Evolutionary conservation across 2,797 vertebrate species (phyloP).

Genomic region (Rhabdophis nuchalis): DNA sequence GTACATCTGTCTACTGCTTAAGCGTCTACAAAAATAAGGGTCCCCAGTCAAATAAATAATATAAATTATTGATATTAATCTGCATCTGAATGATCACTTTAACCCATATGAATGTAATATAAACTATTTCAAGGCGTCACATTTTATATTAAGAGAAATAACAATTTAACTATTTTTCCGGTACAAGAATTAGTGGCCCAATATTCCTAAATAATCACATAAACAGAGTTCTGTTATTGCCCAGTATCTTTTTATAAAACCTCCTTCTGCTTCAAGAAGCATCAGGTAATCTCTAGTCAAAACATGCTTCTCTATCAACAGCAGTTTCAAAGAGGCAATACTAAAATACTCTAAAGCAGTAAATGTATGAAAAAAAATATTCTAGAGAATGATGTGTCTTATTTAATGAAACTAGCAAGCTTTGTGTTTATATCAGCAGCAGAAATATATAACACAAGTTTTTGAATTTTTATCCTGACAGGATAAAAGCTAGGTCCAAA

Average conservation of each 20-base stretch:
- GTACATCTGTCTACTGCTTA: neutral
- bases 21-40: neutral
- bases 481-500: neutral
- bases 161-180: neutral
- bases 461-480: conserved; percentile 27
- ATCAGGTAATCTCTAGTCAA: neutral
- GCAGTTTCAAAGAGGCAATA: neutral
- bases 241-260: neutral
- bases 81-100: conserved; percentile 1
- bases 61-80: neutral
- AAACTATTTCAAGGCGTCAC: neutral
- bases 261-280: neutral
- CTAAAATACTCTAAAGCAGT: neutral
- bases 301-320: neutral
- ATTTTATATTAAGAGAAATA: neutral
- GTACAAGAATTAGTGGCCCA: neutral
- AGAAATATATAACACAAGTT: rapidly evolving
- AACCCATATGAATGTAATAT: conserved; percentile 22
- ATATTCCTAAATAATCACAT: neutral
- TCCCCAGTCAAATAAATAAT: neutral
- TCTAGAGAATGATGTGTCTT: neutral
- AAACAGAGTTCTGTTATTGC: neutral
- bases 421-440: neutral
- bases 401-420: neutral
- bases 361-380: neutral